Evolutionary conservation across 2,888 invertebrate species (phyloP).

Genomic region (Clistopyga incitator): DNA sequence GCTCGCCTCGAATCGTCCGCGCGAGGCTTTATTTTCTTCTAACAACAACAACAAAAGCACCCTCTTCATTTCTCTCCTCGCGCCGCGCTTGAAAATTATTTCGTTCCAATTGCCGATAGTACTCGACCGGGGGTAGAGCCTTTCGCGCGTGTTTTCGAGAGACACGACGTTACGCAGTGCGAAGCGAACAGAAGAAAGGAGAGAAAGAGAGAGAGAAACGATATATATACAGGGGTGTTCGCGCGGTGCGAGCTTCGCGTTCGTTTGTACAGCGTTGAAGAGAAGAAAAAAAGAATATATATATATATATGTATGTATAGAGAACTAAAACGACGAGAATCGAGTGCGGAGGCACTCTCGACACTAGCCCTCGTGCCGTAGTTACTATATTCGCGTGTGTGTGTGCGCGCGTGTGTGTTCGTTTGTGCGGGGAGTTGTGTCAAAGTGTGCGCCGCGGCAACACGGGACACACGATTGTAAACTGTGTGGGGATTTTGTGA

Average conservation of each 20-base stretch:
- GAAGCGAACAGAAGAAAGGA: neutral
- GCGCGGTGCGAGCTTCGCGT: slow-evolving; percentile 39
- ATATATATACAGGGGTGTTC: slow-evolving; percentile 19
- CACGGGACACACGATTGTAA: slow-evolving; percentile 22
- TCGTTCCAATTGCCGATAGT: slow-evolving; percentile 13
- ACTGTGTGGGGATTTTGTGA: slow-evolving; percentile 38
- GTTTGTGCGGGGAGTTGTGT: no score
- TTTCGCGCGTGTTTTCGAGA: slow-evolving; percentile 52
- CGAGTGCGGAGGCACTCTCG: slow-evolving; percentile 17
- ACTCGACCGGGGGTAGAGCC: no score
- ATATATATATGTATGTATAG: no score
- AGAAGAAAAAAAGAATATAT: no score
- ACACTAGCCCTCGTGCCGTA: slow-evolving; percentile 31
- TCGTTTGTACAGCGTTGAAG: neutral
- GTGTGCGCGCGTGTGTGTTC: no score
- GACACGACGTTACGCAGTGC: neutral
- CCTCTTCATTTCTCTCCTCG: neutral
- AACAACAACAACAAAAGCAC: no score
- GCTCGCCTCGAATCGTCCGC: no score
- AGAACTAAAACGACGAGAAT: slow-evolving; percentile 17
- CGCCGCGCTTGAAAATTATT: neutral
- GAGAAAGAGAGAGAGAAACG: slow-evolving; percentile 19
- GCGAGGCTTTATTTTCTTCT: slow-evolving; percentile 54
- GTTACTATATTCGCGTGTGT: no score
- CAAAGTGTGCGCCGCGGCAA: no score